Conservation (phyloP, 2,113 vertebrate species). For the Otus sunia region DNA sequence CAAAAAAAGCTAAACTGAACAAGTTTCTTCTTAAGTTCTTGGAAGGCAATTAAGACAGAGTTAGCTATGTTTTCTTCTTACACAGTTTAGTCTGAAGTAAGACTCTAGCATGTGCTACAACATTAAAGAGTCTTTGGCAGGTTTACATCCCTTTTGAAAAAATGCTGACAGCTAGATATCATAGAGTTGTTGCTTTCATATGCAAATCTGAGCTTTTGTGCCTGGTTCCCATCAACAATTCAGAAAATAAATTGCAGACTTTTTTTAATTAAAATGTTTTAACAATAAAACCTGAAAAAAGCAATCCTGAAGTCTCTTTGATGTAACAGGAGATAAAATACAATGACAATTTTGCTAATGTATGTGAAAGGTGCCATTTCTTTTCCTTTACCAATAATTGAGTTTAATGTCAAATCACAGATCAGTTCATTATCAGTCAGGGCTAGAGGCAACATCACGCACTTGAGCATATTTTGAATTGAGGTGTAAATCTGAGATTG, state of each 20-base stretch:
- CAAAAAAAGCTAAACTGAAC: background rate
- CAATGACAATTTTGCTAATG: constrained; percentile 47
- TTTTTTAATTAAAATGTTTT: constrained; percentile 69
- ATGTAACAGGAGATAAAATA: constrained; percentile 56
- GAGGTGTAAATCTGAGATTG: constrained; percentile 69
- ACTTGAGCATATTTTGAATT: constrained; percentile 49
- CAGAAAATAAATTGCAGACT: constrained; percentile 42
- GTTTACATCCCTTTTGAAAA: constrained; percentile 18
- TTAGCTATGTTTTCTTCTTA: background rate
- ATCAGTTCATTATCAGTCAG: constrained; percentile 45
- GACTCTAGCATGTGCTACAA: background rate
- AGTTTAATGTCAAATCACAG: constrained; percentile 71
- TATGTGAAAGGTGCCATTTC: background rate
- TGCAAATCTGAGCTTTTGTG: constrained; percentile 51
- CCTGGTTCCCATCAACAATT: constrained; percentile 38
- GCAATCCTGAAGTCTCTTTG: constrained; percentile 40
- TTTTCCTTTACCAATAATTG: constrained; percentile 55
- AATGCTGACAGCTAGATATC: constrained; percentile 56
- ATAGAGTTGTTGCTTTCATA: constrained; percentile 65
- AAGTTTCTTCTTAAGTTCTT: background rate
- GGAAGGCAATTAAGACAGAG: background rate
- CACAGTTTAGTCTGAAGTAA: constrained; percentile 8
- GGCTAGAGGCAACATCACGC: constrained; percentile 19
- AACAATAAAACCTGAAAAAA: constrained; percentile 67
- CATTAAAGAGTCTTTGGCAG: constrained; percentile 58